These are phyloP conservation scores for Eulemur albifrons DNA, from an alignment of 2,797 vertebrate species.

Conservation along the genomic window DNA sequence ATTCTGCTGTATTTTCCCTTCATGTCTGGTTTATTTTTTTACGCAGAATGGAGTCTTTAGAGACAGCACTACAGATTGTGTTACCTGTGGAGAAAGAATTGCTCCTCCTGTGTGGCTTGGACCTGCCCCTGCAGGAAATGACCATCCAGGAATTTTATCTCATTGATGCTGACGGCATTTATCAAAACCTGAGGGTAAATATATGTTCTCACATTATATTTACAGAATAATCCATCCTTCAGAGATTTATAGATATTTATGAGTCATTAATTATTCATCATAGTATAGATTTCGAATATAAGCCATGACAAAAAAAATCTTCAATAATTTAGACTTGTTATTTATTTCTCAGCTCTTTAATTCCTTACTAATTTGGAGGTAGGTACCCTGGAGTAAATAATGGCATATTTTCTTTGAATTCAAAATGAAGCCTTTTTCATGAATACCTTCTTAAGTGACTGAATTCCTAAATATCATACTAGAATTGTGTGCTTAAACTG, in stretches of 20 bases:
- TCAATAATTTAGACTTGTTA: conserved; percentile 1
- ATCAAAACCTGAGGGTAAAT: conserved; percentile 81
- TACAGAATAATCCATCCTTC: not conserved
- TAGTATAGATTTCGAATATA: not conserved
- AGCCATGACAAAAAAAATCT: not conserved
- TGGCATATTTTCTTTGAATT: not conserved
- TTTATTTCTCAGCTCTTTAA: conserved; percentile 10
- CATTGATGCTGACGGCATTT: conserved; percentile 75
- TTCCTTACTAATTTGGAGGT: not conserved
- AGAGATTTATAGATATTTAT: not conserved
- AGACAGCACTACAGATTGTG: conserved; percentile 88
- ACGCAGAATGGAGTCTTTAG: conserved; percentile 88
- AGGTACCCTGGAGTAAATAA: not conserved
- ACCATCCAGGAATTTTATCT: conserved; percentile 83
- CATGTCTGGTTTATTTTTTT: conserved; percentile 53
- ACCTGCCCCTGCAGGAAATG: conserved; percentile 86
- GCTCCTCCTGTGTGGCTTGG: conserved; percentile 84
- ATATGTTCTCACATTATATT: not conserved
- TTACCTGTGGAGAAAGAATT: conserved; percentile 89
- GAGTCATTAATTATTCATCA: not conserved
- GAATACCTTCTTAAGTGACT: not conserved
- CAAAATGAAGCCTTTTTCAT: not conserved
- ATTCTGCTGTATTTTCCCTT: conserved; percentile 27
- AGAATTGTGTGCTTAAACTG: not conserved
- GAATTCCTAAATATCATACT: not conserved